phyloP scores from a whole-genome alignment of 1,140 invertebrate genomes.

The Amyelois transitella region DNA sequence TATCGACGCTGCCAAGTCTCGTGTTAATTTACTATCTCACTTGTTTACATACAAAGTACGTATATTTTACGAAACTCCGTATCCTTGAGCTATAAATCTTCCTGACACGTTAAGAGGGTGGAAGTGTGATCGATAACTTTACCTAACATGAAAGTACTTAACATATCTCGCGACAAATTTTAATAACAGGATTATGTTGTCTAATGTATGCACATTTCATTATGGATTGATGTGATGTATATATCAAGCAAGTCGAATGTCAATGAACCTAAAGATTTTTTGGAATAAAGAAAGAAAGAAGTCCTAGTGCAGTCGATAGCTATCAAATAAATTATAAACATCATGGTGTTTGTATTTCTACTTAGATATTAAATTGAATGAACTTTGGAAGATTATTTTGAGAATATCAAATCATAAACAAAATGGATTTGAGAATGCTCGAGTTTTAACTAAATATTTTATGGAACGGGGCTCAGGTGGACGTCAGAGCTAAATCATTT shows the following conservation, averaged over 20 bases:
- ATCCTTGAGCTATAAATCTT: slow-evolving; percentile 5
- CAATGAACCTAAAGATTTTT: too few species aligned
- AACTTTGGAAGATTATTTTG: too few species aligned
- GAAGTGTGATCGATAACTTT: slow-evolving; percentile 7
- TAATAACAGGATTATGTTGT: neutral
- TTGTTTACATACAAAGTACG: neutral
- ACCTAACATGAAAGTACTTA: slow-evolving; percentile 2
- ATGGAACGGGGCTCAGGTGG: neutral
- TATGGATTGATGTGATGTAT: too few species aligned
- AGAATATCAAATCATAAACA: too few species aligned
- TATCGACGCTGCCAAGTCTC: neutral
- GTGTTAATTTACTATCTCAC: neutral
- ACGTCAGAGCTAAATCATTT: neutral
- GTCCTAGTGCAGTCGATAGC: too few species aligned
- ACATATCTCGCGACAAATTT: slow-evolving; percentile 3
- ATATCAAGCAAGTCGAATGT: too few species aligned
- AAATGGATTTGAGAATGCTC: too few species aligned
- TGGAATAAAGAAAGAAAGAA: too few species aligned
- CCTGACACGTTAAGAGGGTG: slow-evolving; percentile 3
- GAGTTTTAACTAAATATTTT: neutral
- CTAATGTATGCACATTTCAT: neutral
- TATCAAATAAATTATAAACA: too few species aligned
- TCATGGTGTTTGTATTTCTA: too few species aligned
- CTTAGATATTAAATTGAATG: too few species aligned
- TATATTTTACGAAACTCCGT: neutral